Evolutionary conservation across 2,888 invertebrate genomes (phyloP).

Genomic region (Norana najaformis): DNA sequence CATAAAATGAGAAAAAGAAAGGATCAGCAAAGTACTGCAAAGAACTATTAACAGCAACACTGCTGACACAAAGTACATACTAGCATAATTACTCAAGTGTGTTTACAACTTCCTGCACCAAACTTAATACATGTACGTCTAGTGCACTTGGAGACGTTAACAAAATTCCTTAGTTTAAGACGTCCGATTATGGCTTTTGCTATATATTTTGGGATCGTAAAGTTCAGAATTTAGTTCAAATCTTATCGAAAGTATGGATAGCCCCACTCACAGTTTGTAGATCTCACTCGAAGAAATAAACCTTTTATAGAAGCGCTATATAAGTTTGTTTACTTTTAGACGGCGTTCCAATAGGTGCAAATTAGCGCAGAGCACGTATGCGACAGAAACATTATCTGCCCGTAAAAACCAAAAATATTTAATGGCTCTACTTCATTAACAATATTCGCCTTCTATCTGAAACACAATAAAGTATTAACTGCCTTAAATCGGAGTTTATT

Average conservation of each 20-base stretch:
- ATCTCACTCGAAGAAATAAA: not conserved
- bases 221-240: not conserved
- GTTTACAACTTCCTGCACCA: too few species aligned
- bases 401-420: not conserved
- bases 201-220: not conserved
- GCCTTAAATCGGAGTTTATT: constrained; percentile 13
- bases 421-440: not conserved
- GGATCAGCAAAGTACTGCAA: too few species aligned
- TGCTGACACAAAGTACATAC: too few species aligned
- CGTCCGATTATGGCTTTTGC: not conserved
- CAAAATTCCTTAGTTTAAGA: too few species aligned
- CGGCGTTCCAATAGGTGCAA: not conserved
- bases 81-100: too few species aligned
- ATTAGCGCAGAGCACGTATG: not conserved
- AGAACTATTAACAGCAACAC: too few species aligned
- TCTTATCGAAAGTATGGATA: too few species aligned
- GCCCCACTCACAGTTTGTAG: too few species aligned
- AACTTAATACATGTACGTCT: not conserved
- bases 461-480: not conserved
- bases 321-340: not conserved
- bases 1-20: not conserved
- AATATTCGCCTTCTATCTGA: not conserved
- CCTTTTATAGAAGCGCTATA: not conserved
- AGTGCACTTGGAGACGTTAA: not conserved
- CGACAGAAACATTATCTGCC: not conserved